These are phyloP conservation scores for Ceriagrion tenellum DNA, from an alignment of 2,888 invertebrate genomes.

Conservation along the genomic window DNA sequence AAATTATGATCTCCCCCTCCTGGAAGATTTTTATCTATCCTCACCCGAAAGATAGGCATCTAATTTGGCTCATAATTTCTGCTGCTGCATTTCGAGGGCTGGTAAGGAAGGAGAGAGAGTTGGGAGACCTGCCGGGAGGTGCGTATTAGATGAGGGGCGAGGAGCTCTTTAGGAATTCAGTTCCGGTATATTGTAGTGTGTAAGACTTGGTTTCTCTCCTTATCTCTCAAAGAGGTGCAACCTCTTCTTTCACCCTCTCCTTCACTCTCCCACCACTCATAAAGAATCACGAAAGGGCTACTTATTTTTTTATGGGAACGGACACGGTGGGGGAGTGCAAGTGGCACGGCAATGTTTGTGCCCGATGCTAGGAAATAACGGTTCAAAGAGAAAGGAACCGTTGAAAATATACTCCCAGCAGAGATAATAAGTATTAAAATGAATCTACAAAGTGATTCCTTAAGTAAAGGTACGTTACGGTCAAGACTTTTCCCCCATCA, in stretches of 20 bases:
- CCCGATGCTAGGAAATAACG: not conserved
- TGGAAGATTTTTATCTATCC: constrained; percentile 29
- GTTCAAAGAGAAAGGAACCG: not conserved
- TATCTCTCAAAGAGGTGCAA: not conserved
- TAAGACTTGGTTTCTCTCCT: not conserved
- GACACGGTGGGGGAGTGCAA: not conserved
- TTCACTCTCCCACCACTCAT: not conserved
- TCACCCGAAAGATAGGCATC: constrained; percentile 30
- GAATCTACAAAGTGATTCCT: not conserved
- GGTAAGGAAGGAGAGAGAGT: not conserved
- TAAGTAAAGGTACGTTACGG: not conserved
- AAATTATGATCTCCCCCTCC: constrained; percentile 16
- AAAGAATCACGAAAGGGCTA: not conserved
- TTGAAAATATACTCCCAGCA: not conserved
- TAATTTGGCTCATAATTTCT: constrained; percentile 20
- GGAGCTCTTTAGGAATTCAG: not conserved
- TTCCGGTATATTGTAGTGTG: constrained; percentile 28
- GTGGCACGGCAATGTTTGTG: not conserved
- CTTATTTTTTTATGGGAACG: not conserved
- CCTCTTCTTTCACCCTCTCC: no score
- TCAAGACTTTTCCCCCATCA: not conserved
- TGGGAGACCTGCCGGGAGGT: not conserved
- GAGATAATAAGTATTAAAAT: not conserved
- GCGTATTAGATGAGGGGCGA: not conserved
- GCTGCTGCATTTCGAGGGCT: constrained; percentile 3